These are phyloP conservation scores for Eidolon dupreanum DNA, from an alignment of 2,797 vertebrate genomes.

Conservation along the genomic window DNA sequence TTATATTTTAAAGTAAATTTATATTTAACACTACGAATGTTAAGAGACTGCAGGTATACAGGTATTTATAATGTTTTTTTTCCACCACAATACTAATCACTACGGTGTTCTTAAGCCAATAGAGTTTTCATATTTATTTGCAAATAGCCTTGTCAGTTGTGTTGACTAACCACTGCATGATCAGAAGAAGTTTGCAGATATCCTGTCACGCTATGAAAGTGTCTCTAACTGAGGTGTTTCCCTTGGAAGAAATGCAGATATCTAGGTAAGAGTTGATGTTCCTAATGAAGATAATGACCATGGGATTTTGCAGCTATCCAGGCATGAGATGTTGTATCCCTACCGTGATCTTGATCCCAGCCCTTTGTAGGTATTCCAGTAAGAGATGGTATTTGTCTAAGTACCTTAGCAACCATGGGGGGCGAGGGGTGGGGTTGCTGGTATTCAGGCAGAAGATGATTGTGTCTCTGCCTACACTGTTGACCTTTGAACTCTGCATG, in stretches of 20 bases:
- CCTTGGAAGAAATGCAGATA: background rate
- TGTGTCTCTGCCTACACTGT: background rate
- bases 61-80: background rate
- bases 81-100: background rate
- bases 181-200: background rate
- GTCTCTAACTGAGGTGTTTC: background rate
- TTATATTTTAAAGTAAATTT: background rate
- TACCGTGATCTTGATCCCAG: background rate
- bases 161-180: background rate
- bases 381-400: background rate
- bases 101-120: background rate
- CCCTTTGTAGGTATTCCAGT: background rate
- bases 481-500: background rate
- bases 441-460: background rate
- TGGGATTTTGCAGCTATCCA: background rate
- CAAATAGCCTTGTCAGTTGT: background rate
- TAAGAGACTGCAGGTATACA: background rate
- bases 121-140: background rate
- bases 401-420: background rate
- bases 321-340: background rate
- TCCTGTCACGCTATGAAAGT: background rate
- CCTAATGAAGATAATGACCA: background rate
- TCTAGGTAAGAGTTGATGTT: background rate
- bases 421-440: background rate
- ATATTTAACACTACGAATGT: background rate